phyloP scores from a whole-genome alignment of 2,888 invertebrate genomes.

The Cerastoderma edule region DNA sequence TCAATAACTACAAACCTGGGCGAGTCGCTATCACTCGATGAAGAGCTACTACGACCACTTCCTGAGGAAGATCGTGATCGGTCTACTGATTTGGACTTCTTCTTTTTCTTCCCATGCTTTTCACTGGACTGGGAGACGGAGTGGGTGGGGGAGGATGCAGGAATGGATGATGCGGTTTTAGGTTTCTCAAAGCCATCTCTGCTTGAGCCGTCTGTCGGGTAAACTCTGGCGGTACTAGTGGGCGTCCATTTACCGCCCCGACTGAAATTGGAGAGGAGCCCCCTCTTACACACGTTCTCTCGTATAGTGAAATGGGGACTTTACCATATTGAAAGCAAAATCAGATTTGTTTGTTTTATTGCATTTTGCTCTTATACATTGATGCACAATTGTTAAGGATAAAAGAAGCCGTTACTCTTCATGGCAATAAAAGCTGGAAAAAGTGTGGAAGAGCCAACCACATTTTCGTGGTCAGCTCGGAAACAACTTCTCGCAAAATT shows the following conservation, averaged over 20 bases:
- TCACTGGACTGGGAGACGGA: constrained; percentile 67
- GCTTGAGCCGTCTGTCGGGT: constrained; percentile 35
- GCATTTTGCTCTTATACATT: too few species aligned
- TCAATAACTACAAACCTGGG: constrained; percentile 66
- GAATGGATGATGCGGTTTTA: constrained; percentile 47
- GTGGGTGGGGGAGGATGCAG: constrained; percentile 63
- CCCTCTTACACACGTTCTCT: too few species aligned
- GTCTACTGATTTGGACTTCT: constrained; percentile 60
- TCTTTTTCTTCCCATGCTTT: constrained; percentile 60
- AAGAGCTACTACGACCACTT: constrained; percentile 80
- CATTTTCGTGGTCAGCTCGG: too few species aligned
- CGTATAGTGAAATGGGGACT: too few species aligned
- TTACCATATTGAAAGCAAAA: too few species aligned
- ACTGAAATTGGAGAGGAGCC: constrained; percentile 34
- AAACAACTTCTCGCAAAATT: too few species aligned
- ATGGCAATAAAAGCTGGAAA: too few species aligned
- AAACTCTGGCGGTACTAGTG: constrained; percentile 32
- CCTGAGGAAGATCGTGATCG: constrained; percentile 78
- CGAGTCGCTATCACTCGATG: constrained; percentile 82
- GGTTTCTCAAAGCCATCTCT: constrained; percentile 67
- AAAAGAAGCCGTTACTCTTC: too few species aligned
- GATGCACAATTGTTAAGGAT: too few species aligned
- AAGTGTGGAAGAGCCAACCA: too few species aligned
- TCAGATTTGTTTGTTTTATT: too few species aligned
- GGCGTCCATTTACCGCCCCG: constrained; percentile 52